phyloP scores from a whole-genome alignment of 2,113 vertebrate species.

The western clawed frog (Xenopus tropicalis) region DNA sequence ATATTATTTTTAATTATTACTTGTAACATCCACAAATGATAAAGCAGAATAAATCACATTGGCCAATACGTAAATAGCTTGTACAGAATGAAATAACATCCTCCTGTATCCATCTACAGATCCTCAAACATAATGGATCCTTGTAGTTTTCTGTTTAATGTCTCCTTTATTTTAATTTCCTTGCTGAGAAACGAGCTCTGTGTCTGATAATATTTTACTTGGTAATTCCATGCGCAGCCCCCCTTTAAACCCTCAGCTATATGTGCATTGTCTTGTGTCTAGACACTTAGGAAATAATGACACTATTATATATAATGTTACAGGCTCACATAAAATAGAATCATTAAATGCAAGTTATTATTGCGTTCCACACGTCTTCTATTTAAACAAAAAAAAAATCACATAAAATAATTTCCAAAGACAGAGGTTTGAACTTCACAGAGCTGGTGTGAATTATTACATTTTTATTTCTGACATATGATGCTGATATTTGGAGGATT shows the following conservation, averaged over 20 bases:
- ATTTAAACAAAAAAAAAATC: not conserved
- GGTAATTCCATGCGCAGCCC: conserved; percentile 1
- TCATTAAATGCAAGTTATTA: conserved; percentile 20
- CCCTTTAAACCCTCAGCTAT: conserved; percentile 7
- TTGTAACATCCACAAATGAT: no score
- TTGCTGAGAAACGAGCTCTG: not conserved
- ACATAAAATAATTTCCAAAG: not conserved
- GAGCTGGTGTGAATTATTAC: not conserved
- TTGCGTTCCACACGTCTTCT: conserved; percentile 17
- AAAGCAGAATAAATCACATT: no score
- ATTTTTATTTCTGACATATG: not conserved
- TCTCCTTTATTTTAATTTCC: conserved; percentile 7
- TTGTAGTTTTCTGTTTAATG: no score
- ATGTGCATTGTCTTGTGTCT: conserved; percentile 27
- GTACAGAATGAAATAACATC: no score
- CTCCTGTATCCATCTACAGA: no score
- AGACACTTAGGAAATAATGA: conserved; percentile 37
- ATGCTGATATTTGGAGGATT: no score
- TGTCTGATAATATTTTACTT: conserved; percentile 15
- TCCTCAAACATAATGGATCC: no score
- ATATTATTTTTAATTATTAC: no score
- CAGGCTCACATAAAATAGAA: conserved; percentile 24
- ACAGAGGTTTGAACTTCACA: not conserved
- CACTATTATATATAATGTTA: conserved; percentile 31
- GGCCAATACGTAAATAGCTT: no score